Conservation (phyloP, 92 coral and sea anemone genomes). For the Porites lobata region DNA sequence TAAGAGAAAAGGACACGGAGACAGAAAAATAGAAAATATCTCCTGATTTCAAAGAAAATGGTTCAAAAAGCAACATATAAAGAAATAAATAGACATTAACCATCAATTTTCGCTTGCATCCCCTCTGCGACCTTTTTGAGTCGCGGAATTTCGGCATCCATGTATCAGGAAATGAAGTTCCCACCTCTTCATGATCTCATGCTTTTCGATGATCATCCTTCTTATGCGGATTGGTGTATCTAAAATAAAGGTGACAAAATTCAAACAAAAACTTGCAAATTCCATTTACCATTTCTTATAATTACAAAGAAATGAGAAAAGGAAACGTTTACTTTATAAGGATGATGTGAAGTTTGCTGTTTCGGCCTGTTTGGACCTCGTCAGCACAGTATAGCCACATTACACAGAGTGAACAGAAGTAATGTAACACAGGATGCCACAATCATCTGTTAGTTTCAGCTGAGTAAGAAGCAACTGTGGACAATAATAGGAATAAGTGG, state of each 20-base stretch:
- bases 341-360: background rate
- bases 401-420: constrained; percentile 2
- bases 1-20: too few species aligned
- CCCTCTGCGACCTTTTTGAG: background rate
- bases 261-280: background rate
- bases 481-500: background rate
- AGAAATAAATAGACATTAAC: too few species aligned
- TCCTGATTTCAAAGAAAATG: background rate
- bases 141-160: constrained; percentile 4
- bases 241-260: constrained; percentile 8
- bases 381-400: constrained; percentile 42
- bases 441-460: background rate
- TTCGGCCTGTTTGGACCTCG: constrained; percentile 49
- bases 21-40: too few species aligned
- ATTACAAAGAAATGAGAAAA: background rate
- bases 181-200: constrained; percentile 53
- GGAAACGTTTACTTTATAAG: background rate
- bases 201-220: constrained; percentile 44
- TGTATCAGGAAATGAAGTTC: constrained; percentile 42
- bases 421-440: background rate
- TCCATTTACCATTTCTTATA: too few species aligned
- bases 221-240: constrained; percentile 54
- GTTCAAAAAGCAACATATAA: too few species aligned
- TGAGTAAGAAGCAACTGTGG: constrained; percentile 17
- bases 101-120: too few species aligned